Evolutionary conservation across 2,113 vertebrate species (phyloP).

Genomic region (Choloepus hoffmanni): DNA sequence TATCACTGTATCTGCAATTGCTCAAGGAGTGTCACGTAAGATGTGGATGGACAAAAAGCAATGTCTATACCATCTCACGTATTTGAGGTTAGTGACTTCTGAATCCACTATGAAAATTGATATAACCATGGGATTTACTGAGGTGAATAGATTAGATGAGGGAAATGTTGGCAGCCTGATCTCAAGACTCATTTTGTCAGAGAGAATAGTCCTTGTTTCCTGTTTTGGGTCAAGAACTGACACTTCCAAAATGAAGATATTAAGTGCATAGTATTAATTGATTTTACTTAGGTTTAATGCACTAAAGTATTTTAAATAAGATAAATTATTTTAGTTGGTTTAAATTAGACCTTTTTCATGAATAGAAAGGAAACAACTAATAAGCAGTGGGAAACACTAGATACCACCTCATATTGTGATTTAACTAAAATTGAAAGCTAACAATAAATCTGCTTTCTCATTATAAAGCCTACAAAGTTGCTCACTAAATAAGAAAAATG

Average conservation of each 20-base stretch:
- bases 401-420: too few relatives aligned
- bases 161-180: neutral
- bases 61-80: neutral
- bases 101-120: neutral
- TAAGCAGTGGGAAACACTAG: fast-evolving
- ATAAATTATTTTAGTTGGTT: neutral
- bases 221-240: neutral
- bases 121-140: neutral
- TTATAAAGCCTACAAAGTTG: conserved; percentile 32
- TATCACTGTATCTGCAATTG: neutral
- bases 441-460: conserved; percentile 46
- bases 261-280: neutral
- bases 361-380: neutral
- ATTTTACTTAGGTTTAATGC: neutral
- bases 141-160: neutral
- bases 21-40: neutral
- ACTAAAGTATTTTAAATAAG: neutral
- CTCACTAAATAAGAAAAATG: conserved; percentile 58
- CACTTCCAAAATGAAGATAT: neutral
- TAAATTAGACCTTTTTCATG: neutral
- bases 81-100: conserved; percentile 1
- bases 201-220: neutral
- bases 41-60: neutral
- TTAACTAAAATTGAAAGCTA: neutral
- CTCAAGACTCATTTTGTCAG: neutral